Evolutionary conservation across 2,797 vertebrate genomes (phyloP), one percentile per base, ranked within the genome.

Genomic region (Halcyon smyrnensis): DNA sequence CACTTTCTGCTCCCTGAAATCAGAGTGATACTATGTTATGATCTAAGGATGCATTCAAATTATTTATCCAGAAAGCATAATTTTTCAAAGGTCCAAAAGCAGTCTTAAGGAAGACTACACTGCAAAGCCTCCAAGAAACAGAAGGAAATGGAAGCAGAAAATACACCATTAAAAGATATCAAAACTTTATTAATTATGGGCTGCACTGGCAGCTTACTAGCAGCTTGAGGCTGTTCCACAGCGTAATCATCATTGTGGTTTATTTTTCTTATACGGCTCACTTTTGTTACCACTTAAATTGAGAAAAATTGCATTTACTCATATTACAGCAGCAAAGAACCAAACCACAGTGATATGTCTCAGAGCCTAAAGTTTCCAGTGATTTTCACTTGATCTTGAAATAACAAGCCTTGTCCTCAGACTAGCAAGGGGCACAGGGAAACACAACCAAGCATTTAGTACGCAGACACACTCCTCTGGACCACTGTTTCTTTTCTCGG

Each of bases 51-150:
- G 23, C 8, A 39, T 79, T 87, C 60, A 51, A 57, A 84, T 70
- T 87, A 48, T 51, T 84, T 86, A 80, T 45, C 20, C 20, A 71
- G 92, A 83, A 27, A 70, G 18, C 25, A 24, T 34, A 56, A 64
- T 70, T 88, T 89, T 89, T 86, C 77, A 90, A 70, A 82, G 25
- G n/a, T 70, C 76, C 20, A 70, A 82, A 91, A 84, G 34, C 59
- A 84, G 16, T 67, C 77, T 82, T 39, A 48, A n/a, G 63, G 34
- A 59, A 84, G 32, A 76, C 18, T 34, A 46, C 12, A 76, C 7
- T 6, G 6, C 32, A 86, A 88, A 88, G 46, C 23, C 39, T 74
- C 51, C 74, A 82, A 90, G 70, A 81, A 82, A 67, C 16, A 25
- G 10, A 74, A n/a, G 15, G 51, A 82, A 74, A 68, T 36, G 12